These are phyloP conservation scores for Zoanthus solanderi DNA, from an alignment of 92 coral and sea anemone species.

Conservation along the genomic window DNA sequence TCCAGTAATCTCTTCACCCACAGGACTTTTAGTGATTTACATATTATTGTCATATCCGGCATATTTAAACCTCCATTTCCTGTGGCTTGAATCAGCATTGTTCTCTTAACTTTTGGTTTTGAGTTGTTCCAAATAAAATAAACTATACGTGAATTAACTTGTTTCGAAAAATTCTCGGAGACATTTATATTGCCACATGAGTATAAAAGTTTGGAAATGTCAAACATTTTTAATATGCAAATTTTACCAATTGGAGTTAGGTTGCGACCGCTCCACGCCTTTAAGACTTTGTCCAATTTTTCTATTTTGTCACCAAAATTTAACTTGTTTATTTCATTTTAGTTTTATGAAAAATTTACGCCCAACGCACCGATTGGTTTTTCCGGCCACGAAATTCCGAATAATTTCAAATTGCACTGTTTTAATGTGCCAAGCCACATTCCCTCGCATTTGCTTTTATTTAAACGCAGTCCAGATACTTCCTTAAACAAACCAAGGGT, in stretches of 20 bases:
- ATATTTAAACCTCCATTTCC: background rate
- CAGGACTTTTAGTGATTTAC: background rate
- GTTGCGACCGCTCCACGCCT: slow-evolving; percentile 4
- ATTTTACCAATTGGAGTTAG: slow-evolving; percentile 1
- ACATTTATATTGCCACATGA: slow-evolving; percentile 16
- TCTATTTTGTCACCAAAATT: background rate
- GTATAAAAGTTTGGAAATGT: slow-evolving; percentile 6
- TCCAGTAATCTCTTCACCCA: no score
- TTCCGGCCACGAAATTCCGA: slow-evolving; percentile 7
- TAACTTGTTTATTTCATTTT: background rate
- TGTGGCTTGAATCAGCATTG: background rate
- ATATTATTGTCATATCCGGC: slow-evolving; percentile 17
- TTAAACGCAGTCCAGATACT: slow-evolving; percentile 13
- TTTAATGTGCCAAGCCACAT: slow-evolving; percentile 13
- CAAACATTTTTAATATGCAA: slow-evolving; percentile 18
- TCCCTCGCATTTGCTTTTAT: slow-evolving; percentile 24
- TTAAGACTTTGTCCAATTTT: background rate
- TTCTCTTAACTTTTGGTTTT: slow-evolving; percentile 13
- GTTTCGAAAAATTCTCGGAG: slow-evolving; percentile 2
- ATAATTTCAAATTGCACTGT: background rate
- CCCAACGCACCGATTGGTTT: background rate
- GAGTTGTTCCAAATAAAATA: slow-evolving; percentile 18
- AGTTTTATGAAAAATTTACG: background rate
- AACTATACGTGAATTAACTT: background rate
- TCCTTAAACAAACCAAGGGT: slow-evolving; percentile 1